These are phyloP conservation scores for Athene noctua DNA, from an alignment of 2,113 vertebrate species.

Conservation along the genomic window DNA sequence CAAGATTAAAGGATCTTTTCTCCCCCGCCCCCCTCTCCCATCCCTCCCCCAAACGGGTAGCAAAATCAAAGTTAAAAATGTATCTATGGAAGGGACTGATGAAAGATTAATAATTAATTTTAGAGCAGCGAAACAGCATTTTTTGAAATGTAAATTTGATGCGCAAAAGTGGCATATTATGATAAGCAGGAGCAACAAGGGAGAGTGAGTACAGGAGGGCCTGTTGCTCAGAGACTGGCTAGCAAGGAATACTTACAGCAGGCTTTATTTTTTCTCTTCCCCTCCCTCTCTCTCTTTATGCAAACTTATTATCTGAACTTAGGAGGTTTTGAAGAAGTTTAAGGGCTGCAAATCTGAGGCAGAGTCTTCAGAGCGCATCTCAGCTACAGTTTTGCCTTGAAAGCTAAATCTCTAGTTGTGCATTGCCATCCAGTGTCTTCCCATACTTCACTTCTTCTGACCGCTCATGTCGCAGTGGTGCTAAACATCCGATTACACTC, in stretches of 20 bases:
- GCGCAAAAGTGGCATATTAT: constrained; percentile 66
- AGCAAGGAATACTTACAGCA: constrained; percentile 33
- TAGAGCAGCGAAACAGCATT: constrained; percentile 68
- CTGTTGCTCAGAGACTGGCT: constrained; percentile 63
- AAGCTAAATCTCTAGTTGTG: constrained; percentile 28
- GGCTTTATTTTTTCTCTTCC: constrained; percentile 1
- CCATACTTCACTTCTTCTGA: constrained; percentile 33
- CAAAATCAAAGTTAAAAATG: constrained; percentile 76
- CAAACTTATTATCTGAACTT: constrained; percentile 64
- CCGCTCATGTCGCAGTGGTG: background rate
- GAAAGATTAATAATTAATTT: constrained; percentile 79
- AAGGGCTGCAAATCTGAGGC: background rate
- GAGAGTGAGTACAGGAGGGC: constrained; percentile 22
- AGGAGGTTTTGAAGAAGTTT: constrained; percentile 50
- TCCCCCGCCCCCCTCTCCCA: constrained; percentile 26
- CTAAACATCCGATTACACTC: background rate
- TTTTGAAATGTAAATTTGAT: constrained; percentile 78
- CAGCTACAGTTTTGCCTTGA: constrained; percentile 2
- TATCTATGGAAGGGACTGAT: constrained; percentile 68
- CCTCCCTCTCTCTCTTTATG: constrained; percentile 39
- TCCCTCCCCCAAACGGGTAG: constrained; percentile 43
- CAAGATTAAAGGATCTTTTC: constrained; percentile 68
- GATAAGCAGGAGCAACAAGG: constrained; percentile 68
- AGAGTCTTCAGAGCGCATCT: background rate
- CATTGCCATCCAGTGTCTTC: constrained; percentile 55